phyloP scores from a whole-genome alignment of 2,888 invertebrate species.

The Timema cristinae region DNA sequence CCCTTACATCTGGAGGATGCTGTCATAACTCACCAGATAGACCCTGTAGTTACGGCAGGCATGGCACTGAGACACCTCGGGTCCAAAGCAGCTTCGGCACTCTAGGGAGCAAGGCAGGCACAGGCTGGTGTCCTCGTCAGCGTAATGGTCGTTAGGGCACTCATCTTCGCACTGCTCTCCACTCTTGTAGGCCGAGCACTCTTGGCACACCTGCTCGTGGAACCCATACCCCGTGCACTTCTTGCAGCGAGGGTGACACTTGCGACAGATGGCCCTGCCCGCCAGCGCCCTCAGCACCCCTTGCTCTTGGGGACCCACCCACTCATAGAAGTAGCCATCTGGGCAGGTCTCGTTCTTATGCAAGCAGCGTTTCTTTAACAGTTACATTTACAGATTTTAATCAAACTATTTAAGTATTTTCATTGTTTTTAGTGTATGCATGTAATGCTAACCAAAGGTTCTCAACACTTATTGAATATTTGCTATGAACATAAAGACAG shows the following conservation, averaged over 20 bases:
- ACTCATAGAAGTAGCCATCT: constrained; percentile 74
- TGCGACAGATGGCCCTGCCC: constrained; percentile 83
- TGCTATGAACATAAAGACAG: too few relatives aligned
- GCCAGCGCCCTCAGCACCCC: constrained; percentile 69
- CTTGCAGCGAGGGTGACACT: constrained; percentile 85
- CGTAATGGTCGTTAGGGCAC: constrained; percentile 79
- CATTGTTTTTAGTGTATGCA: not conserved
- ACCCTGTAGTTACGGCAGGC: constrained; percentile 76
- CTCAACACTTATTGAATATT: too few relatives aligned
- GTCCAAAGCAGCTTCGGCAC: constrained; percentile 81
- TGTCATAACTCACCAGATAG: constrained; percentile 46
- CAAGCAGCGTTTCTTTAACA: constrained; percentile 55
- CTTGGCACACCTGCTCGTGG: constrained; percentile 79
- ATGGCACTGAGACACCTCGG: constrained; percentile 68
- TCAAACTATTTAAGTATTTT: not conserved
- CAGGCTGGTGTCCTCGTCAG: constrained; percentile 66
- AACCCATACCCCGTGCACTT: constrained; percentile 86
- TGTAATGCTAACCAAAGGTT: not conserved
- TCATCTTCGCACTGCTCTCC: constrained; percentile 89
- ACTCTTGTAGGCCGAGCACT: constrained; percentile 79
- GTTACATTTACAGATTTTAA: not conserved
- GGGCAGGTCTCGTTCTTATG: constrained; percentile 80
- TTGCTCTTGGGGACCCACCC: constrained; percentile 68
- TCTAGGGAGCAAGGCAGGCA: constrained; percentile 60
- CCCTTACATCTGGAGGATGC: not conserved